A percentile compares a stretch with the other conserved stretches of the same genome.
Conservation (phyloP, 2,113 vertebrate genomes). For the Heloderma charlesbogerti region DNA sequence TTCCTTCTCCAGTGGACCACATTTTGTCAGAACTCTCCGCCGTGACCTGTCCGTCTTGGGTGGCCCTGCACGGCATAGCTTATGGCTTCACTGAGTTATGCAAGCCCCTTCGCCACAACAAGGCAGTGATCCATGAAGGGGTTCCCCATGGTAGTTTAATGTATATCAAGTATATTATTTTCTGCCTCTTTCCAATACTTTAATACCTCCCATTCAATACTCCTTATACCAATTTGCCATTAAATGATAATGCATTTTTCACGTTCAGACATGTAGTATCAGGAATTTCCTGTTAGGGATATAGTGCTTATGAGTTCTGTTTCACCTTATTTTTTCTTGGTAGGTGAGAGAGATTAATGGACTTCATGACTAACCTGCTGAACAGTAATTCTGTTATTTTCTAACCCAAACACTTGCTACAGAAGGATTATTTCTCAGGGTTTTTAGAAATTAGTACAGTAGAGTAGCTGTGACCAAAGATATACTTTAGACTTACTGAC, state of each 20-base stretch:
- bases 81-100: too few relatives aligned
- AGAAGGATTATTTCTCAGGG: neutral
- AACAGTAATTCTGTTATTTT: neutral
- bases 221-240: too few relatives aligned
- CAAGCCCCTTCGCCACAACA: too few relatives aligned
- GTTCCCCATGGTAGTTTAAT: neutral
- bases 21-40: too few relatives aligned
- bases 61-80: too few relatives aligned
- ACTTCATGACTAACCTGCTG: neutral
- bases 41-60: too few relatives aligned
- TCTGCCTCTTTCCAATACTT: neutral
- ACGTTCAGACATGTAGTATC: neutral
- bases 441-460: neutral
- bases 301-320: neutral
- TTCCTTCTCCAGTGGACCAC: too few relatives aligned
- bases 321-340: neutral
- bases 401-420: neutral
- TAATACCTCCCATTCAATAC: neutral
- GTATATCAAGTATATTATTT: neutral
- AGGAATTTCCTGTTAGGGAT: neutral
- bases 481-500: neutral
- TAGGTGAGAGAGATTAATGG: neutral
- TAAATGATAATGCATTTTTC: too few relatives aligned
- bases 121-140: too few relatives aligned
- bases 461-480: neutral